phyloP scores from a whole-genome alignment of 2,888 invertebrate genomes.

The Chrysotoxum bicinctum region DNA sequence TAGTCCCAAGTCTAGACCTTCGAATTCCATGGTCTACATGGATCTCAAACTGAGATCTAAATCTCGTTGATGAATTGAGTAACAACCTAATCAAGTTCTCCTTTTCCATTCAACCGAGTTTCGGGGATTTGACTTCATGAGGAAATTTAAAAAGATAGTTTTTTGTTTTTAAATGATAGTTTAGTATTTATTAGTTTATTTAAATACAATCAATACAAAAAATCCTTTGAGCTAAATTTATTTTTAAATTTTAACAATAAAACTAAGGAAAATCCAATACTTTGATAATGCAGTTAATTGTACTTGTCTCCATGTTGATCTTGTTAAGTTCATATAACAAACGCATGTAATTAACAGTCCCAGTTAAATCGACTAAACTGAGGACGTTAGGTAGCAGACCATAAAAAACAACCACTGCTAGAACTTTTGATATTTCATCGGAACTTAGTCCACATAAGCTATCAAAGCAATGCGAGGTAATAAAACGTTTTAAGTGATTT shows the following conservation, averaged over 20 bases:
- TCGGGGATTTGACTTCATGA: too few species aligned
- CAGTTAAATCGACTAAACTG: constrained; percentile 77
- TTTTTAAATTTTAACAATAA: background rate
- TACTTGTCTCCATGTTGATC: constrained; percentile 76
- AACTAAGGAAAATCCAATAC: constrained; percentile 68
- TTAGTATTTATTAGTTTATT: background rate
- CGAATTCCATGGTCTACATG: too few species aligned
- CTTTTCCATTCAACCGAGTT: too few species aligned
- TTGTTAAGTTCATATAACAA: constrained; percentile 79
- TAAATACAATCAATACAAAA: background rate
- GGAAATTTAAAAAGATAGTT: too few species aligned
- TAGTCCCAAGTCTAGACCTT: too few species aligned
- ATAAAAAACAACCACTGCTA: constrained; percentile 78
- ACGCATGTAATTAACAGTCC: constrained; percentile 77
- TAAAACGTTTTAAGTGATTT: constrained; percentile 77
- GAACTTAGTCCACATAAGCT: constrained; percentile 36
- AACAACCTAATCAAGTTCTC: too few species aligned
- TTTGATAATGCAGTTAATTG: constrained; percentile 78
- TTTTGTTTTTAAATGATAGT: background rate
- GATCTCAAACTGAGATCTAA: too few species aligned
- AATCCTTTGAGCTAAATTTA: constrained; percentile 2
- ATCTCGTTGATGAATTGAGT: too few species aligned
- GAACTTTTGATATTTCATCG: constrained; percentile 76
- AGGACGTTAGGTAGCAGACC: constrained; percentile 79
- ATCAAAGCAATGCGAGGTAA: constrained; percentile 74